A percentile compares a stretch with the other conserved stretches of the same genome.
phyloP scores from a whole-genome alignment of 2,888 invertebrate species.

The Macropis europaea region DNA sequence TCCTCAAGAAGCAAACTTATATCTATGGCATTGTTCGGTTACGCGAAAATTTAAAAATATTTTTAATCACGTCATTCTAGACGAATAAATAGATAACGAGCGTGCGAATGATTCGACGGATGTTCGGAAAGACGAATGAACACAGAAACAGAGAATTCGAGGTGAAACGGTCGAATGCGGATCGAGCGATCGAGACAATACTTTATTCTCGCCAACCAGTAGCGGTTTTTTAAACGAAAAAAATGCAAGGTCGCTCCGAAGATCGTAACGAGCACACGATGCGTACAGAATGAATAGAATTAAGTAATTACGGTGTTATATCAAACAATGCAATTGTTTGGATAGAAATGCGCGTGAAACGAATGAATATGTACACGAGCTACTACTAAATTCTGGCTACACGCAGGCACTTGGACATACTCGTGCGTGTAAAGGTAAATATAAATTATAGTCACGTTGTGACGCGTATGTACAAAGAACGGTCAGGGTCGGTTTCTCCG shows the following conservation, averaged over 20 bases:
- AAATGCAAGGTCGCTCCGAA: no score
- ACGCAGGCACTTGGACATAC: neutral
- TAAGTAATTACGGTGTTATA: no score
- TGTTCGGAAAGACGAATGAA: neutral
- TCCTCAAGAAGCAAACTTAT: no score
- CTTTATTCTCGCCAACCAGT: no score
- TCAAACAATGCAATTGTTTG: no score
- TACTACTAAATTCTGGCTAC: neutral
- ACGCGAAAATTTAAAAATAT: neutral
- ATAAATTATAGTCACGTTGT: slow-evolving; percentile 22
- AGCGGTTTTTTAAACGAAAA: no score
- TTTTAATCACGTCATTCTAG: neutral
- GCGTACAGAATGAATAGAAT: no score
- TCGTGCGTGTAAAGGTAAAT: slow-evolving; percentile 3
- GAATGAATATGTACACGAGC: neutral
- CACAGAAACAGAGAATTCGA: neutral
- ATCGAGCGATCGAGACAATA: neutral
- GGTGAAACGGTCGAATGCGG: slow-evolving; percentile 9
- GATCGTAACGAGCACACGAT: no score
- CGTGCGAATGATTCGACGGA: no score
- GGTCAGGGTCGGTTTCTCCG: no score
- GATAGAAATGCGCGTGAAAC: no score
- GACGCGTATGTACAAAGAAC: slow-evolving; percentile 1
- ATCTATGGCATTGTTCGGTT: neutral
- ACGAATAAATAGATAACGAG: neutral